Percentiles rank a stretch among this genome's conserved stretches.
Conservation (phyloP, 2,888 invertebrate species). For the Trissoscelio sp. region DNA sequence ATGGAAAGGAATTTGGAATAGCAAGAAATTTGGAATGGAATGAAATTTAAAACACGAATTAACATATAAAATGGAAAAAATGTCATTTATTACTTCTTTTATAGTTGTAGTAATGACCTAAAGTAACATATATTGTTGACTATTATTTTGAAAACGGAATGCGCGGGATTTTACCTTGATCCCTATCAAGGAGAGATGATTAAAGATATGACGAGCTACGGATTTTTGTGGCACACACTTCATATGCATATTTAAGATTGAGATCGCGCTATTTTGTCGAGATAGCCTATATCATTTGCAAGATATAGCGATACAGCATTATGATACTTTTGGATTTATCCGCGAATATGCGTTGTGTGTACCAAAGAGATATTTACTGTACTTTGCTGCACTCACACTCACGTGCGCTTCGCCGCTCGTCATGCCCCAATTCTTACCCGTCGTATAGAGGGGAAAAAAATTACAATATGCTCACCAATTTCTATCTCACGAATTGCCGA, state of each 20-base stretch:
- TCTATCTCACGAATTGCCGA: constrained; percentile 51
- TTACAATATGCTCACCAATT: constrained; percentile 65
- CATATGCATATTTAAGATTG: constrained; percentile 33
- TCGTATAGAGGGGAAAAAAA: constrained; percentile 53
- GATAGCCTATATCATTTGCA: constrained; percentile 36
- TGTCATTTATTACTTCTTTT: too few relatives aligned
- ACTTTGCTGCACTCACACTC: constrained; percentile 61
- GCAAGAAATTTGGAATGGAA: too few relatives aligned
- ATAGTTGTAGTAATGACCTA: not conserved
- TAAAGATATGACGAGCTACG: not conserved
- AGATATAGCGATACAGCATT: constrained; percentile 36
- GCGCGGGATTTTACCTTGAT: not conserved
- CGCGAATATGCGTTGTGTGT: constrained; percentile 31
- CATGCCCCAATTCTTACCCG: constrained; percentile 74
- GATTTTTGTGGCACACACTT: constrained; percentile 9
- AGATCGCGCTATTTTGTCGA: constrained; percentile 36
- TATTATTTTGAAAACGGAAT: not conserved
- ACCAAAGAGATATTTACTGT: constrained; percentile 53
- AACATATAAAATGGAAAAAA: too few relatives aligned
- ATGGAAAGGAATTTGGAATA: too few relatives aligned
- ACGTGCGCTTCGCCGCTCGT: constrained; percentile 73
- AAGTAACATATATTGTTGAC: not conserved
- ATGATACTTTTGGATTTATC: constrained; percentile 46
- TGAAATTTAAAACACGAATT: too few relatives aligned
- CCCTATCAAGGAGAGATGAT: constrained; percentile 23